Percentiles rank a stretch among this genome's conserved stretches.
These are phyloP conservation scores for Drosophila parvula DNA, from an alignment of 1,140 invertebrate genomes.

Conservation along the genomic window DNA sequence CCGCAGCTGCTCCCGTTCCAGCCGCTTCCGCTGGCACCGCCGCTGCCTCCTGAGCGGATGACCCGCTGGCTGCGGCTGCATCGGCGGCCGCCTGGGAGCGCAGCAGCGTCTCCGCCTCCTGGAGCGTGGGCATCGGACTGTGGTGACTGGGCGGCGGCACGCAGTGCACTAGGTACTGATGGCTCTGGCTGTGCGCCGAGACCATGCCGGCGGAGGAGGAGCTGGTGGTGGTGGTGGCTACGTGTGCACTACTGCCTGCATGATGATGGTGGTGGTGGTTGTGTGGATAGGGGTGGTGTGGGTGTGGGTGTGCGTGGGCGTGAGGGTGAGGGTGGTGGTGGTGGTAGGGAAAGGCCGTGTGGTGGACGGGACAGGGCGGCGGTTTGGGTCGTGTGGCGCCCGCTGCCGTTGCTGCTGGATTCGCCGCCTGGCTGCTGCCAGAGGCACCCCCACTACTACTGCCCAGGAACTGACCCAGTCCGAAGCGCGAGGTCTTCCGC, in stretches of 20 bases:
- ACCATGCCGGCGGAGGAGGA: slow-evolving; percentile 50
- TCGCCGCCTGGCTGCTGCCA: slow-evolving; percentile 71
- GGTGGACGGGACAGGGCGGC: slow-evolving; percentile 77
- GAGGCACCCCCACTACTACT: slow-evolving; percentile 73
- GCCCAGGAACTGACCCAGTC: slow-evolving; percentile 92
- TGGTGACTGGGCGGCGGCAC: slow-evolving; percentile 80
- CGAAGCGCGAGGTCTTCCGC: slow-evolving; percentile 95
- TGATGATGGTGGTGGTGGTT: slow-evolving; percentile 42
- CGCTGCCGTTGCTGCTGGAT: slow-evolving; percentile 76
- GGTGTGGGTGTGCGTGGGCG: slow-evolving; percentile 14
- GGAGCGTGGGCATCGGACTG: slow-evolving; percentile 82
- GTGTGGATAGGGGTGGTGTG: slow-evolving; percentile 49
- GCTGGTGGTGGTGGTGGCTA: slow-evolving; percentile 64
- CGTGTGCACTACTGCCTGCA: slow-evolving; percentile 76
- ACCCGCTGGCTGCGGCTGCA: slow-evolving; percentile 32
- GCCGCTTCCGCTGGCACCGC: slow-evolving; percentile 9
- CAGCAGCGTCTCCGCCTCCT: slow-evolving; percentile 70
- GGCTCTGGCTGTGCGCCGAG: slow-evolving; percentile 82
- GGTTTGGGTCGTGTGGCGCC: slow-evolving; percentile 59
- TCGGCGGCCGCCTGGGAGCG: slow-evolving; percentile 59
- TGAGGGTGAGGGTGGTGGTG: slow-evolving; percentile 36
- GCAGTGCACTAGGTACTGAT: slow-evolving; percentile 83
- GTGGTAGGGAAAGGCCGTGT: slow-evolving; percentile 68
- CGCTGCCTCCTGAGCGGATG: slow-evolving; percentile 9
- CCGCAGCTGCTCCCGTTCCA: slow-evolving; percentile 21